Conservation (phyloP, 2,888 invertebrate species). For the Aromia moschata region DNA sequence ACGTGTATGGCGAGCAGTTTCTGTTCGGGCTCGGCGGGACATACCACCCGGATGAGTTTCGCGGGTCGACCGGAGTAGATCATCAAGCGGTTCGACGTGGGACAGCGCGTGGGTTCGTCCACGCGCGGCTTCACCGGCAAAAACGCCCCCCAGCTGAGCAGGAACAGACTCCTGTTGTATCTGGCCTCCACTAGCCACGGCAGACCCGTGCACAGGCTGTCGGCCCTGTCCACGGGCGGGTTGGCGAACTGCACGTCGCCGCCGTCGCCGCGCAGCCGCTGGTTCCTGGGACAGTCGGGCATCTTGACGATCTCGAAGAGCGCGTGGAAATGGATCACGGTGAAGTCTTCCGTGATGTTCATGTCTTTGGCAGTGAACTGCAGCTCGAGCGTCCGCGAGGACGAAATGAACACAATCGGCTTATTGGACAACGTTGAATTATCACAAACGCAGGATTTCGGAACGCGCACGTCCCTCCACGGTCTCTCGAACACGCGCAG, state of each 20-base stretch:
- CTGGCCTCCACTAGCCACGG: slow-evolving; percentile 85
- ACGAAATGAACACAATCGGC: slow-evolving; percentile 72
- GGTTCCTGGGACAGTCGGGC: slow-evolving; percentile 72
- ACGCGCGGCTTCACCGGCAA: slow-evolving; percentile 71
- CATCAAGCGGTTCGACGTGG: slow-evolving; percentile 80
- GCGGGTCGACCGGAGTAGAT: slow-evolving; percentile 81
- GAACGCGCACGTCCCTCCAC: slow-evolving; percentile 76
- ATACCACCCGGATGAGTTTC: slow-evolving; percentile 71
- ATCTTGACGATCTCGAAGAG: slow-evolving; percentile 73
- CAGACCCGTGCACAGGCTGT: slow-evolving; percentile 76
- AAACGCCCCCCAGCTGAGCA: slow-evolving; percentile 85
- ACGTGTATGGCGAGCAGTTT: slow-evolving; percentile 76
- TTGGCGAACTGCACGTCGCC: slow-evolving; percentile 74
- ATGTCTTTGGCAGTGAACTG: slow-evolving; percentile 79
- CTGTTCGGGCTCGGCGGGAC: slow-evolving; percentile 76
- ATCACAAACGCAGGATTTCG: slow-evolving; percentile 83
- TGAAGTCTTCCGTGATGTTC: slow-evolving; percentile 82
- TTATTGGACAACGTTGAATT: slow-evolving; percentile 70
- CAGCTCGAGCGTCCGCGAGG: slow-evolving; percentile 77
- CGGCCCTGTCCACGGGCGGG: slow-evolving; percentile 70
- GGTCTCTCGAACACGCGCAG: slow-evolving; percentile 74
- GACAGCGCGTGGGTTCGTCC: slow-evolving; percentile 74
- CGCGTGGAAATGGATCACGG: slow-evolving; percentile 82
- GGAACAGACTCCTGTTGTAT: slow-evolving; percentile 81
- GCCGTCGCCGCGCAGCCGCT: slow-evolving; percentile 71